phyloP scores from a whole-genome alignment of 2,113 vertebrate species.

The Isurus oxyrinchus region DNA sequence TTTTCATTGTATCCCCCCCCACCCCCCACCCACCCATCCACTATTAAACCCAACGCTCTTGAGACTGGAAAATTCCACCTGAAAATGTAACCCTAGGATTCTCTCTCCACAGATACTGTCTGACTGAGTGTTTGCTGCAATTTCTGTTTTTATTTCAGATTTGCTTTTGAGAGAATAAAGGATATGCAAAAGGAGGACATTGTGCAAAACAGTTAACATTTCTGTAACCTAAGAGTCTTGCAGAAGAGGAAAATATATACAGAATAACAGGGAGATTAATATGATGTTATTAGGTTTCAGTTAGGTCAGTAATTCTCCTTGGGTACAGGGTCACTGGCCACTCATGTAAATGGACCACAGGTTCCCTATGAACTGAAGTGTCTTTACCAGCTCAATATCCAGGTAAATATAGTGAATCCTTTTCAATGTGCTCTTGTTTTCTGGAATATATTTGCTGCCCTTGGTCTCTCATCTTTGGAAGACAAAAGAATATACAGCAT shows the following conservation, averaged over 20 bases:
- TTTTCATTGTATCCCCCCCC: too few species aligned
- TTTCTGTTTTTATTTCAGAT: background rate
- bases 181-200: background rate
- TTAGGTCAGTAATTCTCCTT: too few species aligned
- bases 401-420: background rate
- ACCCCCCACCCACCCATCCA: too few species aligned
- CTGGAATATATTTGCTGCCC: background rate
- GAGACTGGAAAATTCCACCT: too few species aligned
- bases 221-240: background rate
- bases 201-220: background rate
- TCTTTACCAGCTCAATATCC: background rate
- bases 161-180: background rate
- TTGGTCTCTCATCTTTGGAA: background rate
- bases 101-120: background rate
- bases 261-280: too few species aligned
- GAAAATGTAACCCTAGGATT: background rate
- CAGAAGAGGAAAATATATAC: background rate
- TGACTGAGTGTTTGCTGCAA: background rate
- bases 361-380: background rate
- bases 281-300: too few species aligned
- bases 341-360: background rate
- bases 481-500: background rate
- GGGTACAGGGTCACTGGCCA: too few species aligned
- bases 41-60: too few species aligned
- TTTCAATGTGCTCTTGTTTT: background rate